Evolutionary conservation across 2,797 vertebrate genomes (phyloP).

Genomic region (Lagocephalus sceleratus): DNA sequence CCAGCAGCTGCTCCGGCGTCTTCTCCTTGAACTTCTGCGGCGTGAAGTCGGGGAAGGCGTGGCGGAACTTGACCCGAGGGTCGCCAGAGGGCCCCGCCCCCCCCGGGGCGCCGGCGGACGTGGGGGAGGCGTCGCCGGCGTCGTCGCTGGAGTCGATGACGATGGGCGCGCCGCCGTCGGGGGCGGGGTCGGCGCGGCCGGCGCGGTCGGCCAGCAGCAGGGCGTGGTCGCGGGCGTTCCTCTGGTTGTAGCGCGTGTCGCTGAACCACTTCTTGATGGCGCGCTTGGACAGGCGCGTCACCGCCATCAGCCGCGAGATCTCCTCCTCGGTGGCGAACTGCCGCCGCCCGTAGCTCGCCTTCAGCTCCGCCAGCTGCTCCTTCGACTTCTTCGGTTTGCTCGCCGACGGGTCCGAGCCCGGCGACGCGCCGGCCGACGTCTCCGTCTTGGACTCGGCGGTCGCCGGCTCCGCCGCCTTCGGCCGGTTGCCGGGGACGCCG

Average conservation of each 20-base stretch:
- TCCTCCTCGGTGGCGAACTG: conserved; percentile 92
- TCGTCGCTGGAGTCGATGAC: conserved; percentile 95
- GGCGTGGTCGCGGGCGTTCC: conserved; percentile 90
- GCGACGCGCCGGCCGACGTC: conserved; percentile 53
- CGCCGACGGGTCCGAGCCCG: conserved; percentile 74
- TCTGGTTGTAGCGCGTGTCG: conserved; percentile 97
- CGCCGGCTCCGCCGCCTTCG: conserved; percentile 80
- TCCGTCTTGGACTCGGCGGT: conserved; percentile 73
- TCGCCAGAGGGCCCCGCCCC: conserved; percentile 44
- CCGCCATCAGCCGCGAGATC: conserved; percentile 91
- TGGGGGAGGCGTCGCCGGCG: conserved; percentile 66
- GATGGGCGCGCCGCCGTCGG: conserved; percentile 77
- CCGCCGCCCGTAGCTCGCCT: conserved; percentile 90
- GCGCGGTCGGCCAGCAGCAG: conserved; percentile 36
- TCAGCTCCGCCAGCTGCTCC: conserved; percentile 92
- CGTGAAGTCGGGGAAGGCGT: conserved; percentile 86
- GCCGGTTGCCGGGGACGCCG: conserved; percentile 79
- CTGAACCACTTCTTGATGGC: conserved; percentile 99
- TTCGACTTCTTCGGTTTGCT: conserved; percentile 95
- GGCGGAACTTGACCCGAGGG: conserved; percentile 80
- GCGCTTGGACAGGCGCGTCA: conserved; percentile 92
- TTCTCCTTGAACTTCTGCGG: conserved; percentile 95
- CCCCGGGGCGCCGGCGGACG: background rate
- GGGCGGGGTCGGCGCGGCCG: background rate
- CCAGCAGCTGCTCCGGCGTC: conserved; percentile 85